Conservation (phyloP, 2,113 vertebrate species). For the Salvelinus namaycush region DNA sequence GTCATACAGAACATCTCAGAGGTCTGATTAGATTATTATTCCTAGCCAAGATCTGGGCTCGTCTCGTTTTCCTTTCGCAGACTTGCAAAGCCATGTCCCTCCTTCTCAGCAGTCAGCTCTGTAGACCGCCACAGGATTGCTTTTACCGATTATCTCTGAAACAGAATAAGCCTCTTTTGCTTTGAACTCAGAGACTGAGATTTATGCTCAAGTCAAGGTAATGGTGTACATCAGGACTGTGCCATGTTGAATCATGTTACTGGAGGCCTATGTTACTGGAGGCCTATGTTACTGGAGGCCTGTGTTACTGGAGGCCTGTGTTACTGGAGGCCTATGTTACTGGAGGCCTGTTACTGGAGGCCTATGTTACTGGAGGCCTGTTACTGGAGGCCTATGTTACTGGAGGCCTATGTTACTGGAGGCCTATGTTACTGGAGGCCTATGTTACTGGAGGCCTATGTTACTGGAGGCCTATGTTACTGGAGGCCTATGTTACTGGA, state of each 20-base stretch:
- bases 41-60: neutral
- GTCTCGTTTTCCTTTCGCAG: neutral
- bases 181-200: neutral
- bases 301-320: too few relatives aligned
- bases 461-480: too few relatives aligned
- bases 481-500: too few relatives aligned
- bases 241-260: neutral
- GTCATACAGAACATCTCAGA: neutral
- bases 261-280: too few relatives aligned
- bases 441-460: neutral
- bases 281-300: too few relatives aligned
- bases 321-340: too few relatives aligned
- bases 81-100: neutral
- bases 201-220: neutral
- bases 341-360: too few relatives aligned
- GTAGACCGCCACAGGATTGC: neutral
- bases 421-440: neutral
- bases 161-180: constrained; percentile 4
- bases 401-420: too few relatives aligned
- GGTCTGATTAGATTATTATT: neutral
- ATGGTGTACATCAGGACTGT: neutral
- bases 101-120: neutral
- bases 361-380: too few relatives aligned
- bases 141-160: neutral
- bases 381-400: too few relatives aligned